Conservation (phyloP, 2,113 vertebrate species). For the Heteronetta atricapilla region DNA sequence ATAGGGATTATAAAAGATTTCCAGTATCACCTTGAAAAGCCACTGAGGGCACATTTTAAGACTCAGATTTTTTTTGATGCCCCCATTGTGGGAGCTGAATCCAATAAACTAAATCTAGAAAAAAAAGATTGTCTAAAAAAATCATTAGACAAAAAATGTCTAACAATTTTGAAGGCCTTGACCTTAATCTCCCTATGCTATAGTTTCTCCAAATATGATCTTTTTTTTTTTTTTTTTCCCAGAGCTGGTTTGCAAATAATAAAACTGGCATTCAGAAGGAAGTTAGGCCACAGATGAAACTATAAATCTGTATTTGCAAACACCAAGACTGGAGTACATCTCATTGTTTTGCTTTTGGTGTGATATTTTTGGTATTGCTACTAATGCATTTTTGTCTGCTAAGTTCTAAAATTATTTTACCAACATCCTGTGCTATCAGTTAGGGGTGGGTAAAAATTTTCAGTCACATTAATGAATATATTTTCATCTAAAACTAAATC, state of each 20-base stretch:
- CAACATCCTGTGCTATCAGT: not conserved
- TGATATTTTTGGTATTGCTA: not conserved
- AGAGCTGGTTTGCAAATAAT: not conserved
- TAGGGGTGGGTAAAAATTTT: not conserved
- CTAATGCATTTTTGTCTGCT: not conserved
- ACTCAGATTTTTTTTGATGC: not conserved
- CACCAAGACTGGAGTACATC: not conserved
- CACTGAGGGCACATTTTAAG: not conserved
- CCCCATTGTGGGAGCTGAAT: not conserved
- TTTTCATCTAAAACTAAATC: not conserved
- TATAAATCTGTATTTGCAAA: slow-evolving; percentile 5
- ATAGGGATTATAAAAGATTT: not conserved
- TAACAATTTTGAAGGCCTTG: not conserved
- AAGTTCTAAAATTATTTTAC: slow-evolving; percentile 21
- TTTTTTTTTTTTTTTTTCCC: not conserved
- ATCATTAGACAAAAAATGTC: not conserved
- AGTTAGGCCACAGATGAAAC: not conserved
- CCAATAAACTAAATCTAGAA: not conserved
- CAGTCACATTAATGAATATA: not conserved
- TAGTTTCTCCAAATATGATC: not conserved
- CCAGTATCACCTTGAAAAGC: not conserved
- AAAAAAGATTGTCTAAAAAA: not conserved
- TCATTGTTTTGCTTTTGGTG: not conserved
- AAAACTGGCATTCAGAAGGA: not conserved
- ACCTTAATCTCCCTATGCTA: not conserved